phyloP scores from a whole-genome alignment of 2,113 vertebrate species.

The Otis tarda region DNA sequence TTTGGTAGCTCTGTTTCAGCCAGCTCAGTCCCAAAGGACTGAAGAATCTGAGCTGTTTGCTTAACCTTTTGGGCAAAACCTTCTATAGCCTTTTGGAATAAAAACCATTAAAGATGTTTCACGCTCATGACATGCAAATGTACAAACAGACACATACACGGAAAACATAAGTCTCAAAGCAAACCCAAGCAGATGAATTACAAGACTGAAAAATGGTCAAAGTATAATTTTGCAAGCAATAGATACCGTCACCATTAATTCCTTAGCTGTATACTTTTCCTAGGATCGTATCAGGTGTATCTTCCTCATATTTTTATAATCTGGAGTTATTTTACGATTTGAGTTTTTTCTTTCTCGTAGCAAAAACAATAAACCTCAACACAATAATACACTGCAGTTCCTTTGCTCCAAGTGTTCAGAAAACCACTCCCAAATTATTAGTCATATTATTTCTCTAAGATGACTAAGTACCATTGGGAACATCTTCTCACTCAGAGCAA shows the following conservation, averaged over 20 bases:
- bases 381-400: not conserved
- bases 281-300: not conserved
- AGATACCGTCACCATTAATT: slow-evolving; percentile 45
- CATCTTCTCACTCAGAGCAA: slow-evolving; percentile 54
- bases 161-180: not conserved
- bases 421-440: slow-evolving; percentile 68
- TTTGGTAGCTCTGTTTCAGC: slow-evolving; percentile 95
- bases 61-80: slow-evolving; percentile 95
- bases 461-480: slow-evolving; percentile 71
- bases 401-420: slow-evolving; percentile 19
- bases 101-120: not conserved
- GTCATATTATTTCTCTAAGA: slow-evolving; percentile 53
- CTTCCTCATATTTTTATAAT: not conserved
- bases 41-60: slow-evolving; percentile 91
- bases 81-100: slow-evolving; percentile 88
- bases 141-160: slow-evolving; percentile 19
- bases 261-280: slow-evolving; percentile 10
- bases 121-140: not conserved
- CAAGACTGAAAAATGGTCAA: not conserved
- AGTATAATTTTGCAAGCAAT: slow-evolving; percentile 12
- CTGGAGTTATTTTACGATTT: slow-evolving; percentile 1
- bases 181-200: not conserved
- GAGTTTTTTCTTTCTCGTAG: not conserved
- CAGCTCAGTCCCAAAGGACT: slow-evolving; percentile 91
- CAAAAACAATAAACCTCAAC: not conserved